Conservation (phyloP, 2,888 invertebrate species). For the Drosophila peninsularis region DNA sequence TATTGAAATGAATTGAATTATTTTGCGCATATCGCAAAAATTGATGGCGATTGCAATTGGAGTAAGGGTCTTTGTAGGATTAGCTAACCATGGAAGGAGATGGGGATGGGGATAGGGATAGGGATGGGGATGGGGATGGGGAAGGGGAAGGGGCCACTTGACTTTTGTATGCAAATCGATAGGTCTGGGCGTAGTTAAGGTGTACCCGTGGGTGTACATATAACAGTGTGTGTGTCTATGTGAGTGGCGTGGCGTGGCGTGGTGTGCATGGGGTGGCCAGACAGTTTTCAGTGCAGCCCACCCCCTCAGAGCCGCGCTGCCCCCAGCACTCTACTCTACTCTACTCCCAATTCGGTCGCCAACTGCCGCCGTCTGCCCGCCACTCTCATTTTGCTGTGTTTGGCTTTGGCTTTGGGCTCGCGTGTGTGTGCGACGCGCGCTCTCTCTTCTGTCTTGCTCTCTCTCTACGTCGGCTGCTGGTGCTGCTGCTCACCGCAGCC, state of each 20-base stretch:
- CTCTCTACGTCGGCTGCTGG: constrained; percentile 41
- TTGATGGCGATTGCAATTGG: constrained; percentile 36
- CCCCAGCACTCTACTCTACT: constrained; percentile 19
- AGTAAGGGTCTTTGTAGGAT: constrained; percentile 11
- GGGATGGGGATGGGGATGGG: no score
- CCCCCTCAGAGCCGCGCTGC: constrained; percentile 1
- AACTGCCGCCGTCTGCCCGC: constrained; percentile 56
- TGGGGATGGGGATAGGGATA: no score
- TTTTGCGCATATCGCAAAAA: constrained; percentile 50
- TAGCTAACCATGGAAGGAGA: neutral
- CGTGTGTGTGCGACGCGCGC: constrained; percentile 75
- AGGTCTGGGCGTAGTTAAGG: constrained; percentile 44
- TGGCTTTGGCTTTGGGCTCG: constrained; percentile 56
- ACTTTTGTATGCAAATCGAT: constrained; percentile 70
- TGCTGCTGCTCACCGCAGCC: constrained; percentile 68
- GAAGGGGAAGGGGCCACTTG: constrained; percentile 25
- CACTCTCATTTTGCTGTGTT: constrained; percentile 51
- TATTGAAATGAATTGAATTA: constrained; percentile 64
- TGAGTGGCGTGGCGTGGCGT: constrained; percentile 8
- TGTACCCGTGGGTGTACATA: constrained; percentile 20
- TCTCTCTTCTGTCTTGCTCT: constrained; percentile 58
- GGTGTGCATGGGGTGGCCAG: constrained; percentile 64
- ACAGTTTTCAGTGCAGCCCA: constrained; percentile 51
- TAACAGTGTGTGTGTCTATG: neutral
- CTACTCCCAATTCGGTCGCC: constrained; percentile 54